A percentile compares a stretch with the other conserved stretches of the same genome.
Conservation (phyloP, 2,888 invertebrate genomes). For the Sceliomorpha sp. region DNA sequence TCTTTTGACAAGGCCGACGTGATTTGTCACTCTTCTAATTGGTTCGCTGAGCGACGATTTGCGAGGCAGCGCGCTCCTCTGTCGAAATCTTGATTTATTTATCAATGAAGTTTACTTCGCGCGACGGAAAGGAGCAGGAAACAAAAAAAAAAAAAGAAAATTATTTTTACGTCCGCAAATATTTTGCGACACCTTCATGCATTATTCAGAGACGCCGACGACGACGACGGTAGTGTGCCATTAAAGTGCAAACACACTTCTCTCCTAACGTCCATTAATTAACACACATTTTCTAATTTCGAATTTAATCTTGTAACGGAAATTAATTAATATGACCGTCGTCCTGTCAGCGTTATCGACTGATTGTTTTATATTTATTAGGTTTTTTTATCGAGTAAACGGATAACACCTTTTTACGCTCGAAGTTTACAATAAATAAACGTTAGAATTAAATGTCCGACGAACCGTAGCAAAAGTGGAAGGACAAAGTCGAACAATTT, state of each 20-base stretch:
- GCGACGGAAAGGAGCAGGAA: too few species aligned
- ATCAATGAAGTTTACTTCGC: constrained; percentile 33
- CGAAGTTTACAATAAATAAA: too few species aligned
- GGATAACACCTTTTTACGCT: too few species aligned
- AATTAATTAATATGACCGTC: constrained; percentile 13
- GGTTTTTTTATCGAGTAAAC: too few species aligned
- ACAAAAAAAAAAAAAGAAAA: too few species aligned
- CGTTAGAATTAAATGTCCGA: too few species aligned
- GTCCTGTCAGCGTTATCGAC: constrained; percentile 5
- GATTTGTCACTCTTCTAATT: constrained; percentile 60
- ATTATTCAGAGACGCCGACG: constrained; percentile 38
- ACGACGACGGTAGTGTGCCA: constrained; percentile 15
- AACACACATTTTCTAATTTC: constrained; percentile 44
- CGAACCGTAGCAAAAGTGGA: too few species aligned
- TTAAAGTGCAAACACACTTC: constrained; percentile 37
- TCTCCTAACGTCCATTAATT: constrained; percentile 43
- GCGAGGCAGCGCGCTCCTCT: constrained; percentile 23
- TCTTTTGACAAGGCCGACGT: constrained; percentile 52
- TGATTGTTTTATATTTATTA: constrained; percentile 39
- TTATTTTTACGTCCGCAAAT: constrained; percentile 29
- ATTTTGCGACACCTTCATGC: constrained; percentile 49
- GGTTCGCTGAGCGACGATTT: constrained; percentile 42
- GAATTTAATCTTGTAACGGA: constrained; percentile 24
- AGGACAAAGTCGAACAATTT: too few species aligned
- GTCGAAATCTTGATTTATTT: constrained; percentile 52